Evolutionary conservation across 2,113 vertebrate genomes (phyloP).

Genomic region (Corvus hawaiiensis): DNA sequence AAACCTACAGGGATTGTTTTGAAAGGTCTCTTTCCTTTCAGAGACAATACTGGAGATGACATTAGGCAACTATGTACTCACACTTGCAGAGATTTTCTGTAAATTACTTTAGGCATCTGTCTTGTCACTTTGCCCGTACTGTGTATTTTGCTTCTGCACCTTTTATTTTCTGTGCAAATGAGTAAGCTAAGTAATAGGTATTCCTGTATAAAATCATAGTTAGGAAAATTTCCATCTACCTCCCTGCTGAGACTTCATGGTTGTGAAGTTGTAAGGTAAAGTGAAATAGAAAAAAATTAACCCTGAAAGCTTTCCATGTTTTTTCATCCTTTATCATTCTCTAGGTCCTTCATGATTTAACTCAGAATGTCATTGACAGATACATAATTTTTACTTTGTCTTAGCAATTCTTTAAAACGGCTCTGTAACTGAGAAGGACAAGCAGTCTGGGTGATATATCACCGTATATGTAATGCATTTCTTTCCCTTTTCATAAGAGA

Average conservation of each 20-base stretch:
- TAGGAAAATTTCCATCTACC: background rate
- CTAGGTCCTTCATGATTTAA: background rate
- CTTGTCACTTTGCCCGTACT: background rate
- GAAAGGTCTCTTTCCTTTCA: background rate
- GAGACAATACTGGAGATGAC: background rate
- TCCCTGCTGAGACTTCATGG: background rate
- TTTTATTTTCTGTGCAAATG: background rate
- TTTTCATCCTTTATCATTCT: background rate
- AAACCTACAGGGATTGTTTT: background rate
- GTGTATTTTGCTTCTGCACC: background rate
- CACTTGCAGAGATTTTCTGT: background rate
- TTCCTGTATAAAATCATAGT: background rate
- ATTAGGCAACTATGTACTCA: background rate
- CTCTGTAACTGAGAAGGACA: background rate
- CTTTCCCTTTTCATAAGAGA: conserved; percentile 7
- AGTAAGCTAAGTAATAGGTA: background rate
- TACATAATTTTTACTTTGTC: background rate
- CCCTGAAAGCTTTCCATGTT: background rate
- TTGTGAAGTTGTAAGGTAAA: background rate
- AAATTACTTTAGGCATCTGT: background rate
- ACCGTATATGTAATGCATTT: background rate
- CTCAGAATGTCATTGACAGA: background rate
- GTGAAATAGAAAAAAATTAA: background rate
- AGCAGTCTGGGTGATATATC: background rate
- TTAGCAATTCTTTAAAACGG: background rate